Conservation (phyloP, 2,888 invertebrate species). For the Tinea semifulvella region DNA sequence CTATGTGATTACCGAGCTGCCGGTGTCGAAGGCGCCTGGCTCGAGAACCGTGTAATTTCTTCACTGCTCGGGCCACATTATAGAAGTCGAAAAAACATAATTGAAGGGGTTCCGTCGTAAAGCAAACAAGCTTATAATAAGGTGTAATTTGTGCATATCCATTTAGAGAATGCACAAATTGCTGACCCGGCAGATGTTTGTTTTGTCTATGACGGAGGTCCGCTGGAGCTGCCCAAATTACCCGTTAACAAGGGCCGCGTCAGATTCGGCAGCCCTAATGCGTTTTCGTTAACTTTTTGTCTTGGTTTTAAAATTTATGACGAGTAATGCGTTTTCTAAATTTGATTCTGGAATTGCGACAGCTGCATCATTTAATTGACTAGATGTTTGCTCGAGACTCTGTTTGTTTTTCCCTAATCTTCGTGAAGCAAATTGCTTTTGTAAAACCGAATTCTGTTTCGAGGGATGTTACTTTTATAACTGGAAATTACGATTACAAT, state of each 20-base stretch:
- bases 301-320: conserved; percentile 58
- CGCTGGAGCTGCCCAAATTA: conserved; percentile 50
- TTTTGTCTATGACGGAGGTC: conserved; percentile 67
- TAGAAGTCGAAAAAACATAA: conserved; percentile 63
- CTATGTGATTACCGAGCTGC: conserved; percentile 29
- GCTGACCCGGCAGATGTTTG: conserved; percentile 61
- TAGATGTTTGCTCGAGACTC: neutral
- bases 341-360: conserved; percentile 46
- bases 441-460: neutral
- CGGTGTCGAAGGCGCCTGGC: conserved; percentile 45
- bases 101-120: conserved; percentile 64
- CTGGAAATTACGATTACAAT: too few relatives aligned
- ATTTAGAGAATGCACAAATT: conserved; percentile 67
- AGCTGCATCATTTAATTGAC: conserved; percentile 51
- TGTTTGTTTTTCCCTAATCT: conserved; percentile 5
- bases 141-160: conserved; percentile 63
- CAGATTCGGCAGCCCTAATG: conserved; percentile 67
- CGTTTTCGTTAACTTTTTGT: conserved; percentile 65
- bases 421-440: conserved; percentile 2
- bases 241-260: conserved; percentile 65
- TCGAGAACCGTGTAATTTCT: conserved; percentile 59
- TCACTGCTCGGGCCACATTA: conserved; percentile 61
- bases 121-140: conserved; percentile 69
- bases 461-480: too few relatives aligned
- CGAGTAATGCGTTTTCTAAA: conserved; percentile 49